Conservation (phyloP, 2,113 vertebrate species). For the Anas platyrhynchos region DNA sequence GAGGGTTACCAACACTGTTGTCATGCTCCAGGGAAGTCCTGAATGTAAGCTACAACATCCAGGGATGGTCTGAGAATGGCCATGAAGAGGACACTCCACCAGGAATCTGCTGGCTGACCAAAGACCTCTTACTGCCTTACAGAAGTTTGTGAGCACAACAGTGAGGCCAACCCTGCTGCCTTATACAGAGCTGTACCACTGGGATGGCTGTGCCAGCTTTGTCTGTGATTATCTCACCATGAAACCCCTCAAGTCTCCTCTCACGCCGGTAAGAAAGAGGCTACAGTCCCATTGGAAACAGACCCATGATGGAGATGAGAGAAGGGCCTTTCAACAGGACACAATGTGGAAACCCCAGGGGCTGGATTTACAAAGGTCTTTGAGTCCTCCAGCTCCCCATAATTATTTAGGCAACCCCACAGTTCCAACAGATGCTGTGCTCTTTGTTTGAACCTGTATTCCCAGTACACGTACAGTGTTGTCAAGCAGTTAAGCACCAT, state of each 20-base stretch:
- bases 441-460: not conserved
- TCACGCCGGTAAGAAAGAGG: conserved; percentile 75
- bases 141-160: conserved; percentile 94
- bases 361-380: not conserved
- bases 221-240: conserved; percentile 84
- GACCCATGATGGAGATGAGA: not conserved
- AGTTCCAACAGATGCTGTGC: not conserved
- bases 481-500: not conserved
- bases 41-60: not conserved
- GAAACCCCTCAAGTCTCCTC: conserved; percentile 80
- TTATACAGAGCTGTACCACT: conserved; percentile 80
- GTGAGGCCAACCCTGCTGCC: conserved; percentile 81
- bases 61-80: not conserved
- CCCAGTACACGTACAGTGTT: not conserved
- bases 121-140: not conserved
- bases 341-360: not conserved
- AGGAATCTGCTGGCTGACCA: not conserved
- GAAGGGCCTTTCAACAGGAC: not conserved
- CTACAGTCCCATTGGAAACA: not conserved
- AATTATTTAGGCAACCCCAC: not conserved
- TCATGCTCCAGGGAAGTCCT: not conserved
- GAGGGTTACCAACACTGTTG: not conserved
- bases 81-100: not conserved
- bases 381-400: not conserved
- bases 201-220: conserved; percentile 87